Percentiles rank a stretch among this genome's conserved stretches.
phyloP scores from a whole-genome alignment of 2,888 invertebrate species.

The Seladonia tumulorum region DNA sequence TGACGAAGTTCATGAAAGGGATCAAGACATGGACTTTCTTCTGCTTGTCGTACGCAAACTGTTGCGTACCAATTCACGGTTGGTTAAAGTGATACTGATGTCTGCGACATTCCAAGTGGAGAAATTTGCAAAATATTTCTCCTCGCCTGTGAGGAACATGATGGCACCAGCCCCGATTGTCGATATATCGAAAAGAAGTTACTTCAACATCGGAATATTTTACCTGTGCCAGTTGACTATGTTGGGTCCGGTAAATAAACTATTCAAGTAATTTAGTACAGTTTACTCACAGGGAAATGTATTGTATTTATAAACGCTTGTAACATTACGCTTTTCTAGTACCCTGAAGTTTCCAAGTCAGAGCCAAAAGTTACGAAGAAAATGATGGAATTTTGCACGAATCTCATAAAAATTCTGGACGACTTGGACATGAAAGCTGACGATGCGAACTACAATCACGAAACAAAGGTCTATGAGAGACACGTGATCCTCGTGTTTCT shows the following conservation, averaged over 20 bases:
- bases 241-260: slow-evolving; percentile 75
- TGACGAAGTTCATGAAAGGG: slow-evolving; percentile 94
- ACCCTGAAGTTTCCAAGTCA: slow-evolving; percentile 84
- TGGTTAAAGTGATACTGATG: slow-evolving; percentile 93
- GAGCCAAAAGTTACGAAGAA: slow-evolving; percentile 88
- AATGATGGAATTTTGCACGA: slow-evolving; percentile 86
- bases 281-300: background rate
- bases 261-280: background rate
- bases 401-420: slow-evolving; percentile 88
- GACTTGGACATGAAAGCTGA: slow-evolving; percentile 84
- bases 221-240: slow-evolving; percentile 86
- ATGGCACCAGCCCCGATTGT: slow-evolving; percentile 86
- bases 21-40: slow-evolving; percentile 96
- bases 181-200: slow-evolving; percentile 85
- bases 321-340: slow-evolving; percentile 40
- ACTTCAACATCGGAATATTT: slow-evolving; percentile 87
- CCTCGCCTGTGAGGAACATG: slow-evolving; percentile 80
- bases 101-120: slow-evolving; percentile 95
- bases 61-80: slow-evolving; percentile 88
- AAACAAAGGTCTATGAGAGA: slow-evolving; percentile 79
- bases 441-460: slow-evolving; percentile 79
- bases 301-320: background rate
- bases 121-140: slow-evolving; percentile 84
- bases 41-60: slow-evolving; percentile 93
- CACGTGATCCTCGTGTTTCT: slow-evolving; percentile 94